Percentiles rank a stretch among this genome's conserved stretches.
Evolutionary conservation across 2,113 vertebrate species (phyloP).

Genomic region (Vicugna pacos): DNA sequence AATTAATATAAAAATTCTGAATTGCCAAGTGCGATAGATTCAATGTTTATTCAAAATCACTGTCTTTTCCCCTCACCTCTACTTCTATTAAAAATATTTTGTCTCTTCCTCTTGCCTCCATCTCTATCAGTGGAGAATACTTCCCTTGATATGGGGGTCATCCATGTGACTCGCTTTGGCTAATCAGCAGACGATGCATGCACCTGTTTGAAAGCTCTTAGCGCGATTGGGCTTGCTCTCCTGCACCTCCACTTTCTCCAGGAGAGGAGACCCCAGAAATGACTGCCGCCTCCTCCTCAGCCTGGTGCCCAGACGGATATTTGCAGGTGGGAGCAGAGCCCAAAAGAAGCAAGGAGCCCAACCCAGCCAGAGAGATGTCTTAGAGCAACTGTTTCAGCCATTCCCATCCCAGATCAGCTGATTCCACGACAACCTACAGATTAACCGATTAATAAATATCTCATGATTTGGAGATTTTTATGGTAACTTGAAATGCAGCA

Average conservation of each 20-base stretch:
- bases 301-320: neutral
- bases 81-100: neutral
- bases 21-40: neutral
- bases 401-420: too few species aligned
- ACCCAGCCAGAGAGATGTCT: neutral
- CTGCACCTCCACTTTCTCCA: neutral
- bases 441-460: neutral
- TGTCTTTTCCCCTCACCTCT: neutral
- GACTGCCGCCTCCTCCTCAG: neutral
- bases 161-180: neutral
- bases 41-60: neutral
- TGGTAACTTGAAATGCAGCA: neutral
- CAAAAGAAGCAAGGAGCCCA: neutral
- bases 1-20: neutral
- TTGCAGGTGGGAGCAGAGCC: neutral
- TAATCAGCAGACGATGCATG: neutral
- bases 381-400: neutral
- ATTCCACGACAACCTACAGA: neutral
- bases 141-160: neutral
- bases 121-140: neutral
- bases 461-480: neutral
- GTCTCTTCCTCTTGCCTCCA: neutral
- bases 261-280: neutral
- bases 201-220: neutral
- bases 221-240: fast-evolving